A percentile compares a stretch with the other conserved stretches of the same genome.
These are phyloP conservation scores for Furcifer pardalis DNA, from an alignment of 2,797 vertebrate genomes.

Conservation along the genomic window DNA sequence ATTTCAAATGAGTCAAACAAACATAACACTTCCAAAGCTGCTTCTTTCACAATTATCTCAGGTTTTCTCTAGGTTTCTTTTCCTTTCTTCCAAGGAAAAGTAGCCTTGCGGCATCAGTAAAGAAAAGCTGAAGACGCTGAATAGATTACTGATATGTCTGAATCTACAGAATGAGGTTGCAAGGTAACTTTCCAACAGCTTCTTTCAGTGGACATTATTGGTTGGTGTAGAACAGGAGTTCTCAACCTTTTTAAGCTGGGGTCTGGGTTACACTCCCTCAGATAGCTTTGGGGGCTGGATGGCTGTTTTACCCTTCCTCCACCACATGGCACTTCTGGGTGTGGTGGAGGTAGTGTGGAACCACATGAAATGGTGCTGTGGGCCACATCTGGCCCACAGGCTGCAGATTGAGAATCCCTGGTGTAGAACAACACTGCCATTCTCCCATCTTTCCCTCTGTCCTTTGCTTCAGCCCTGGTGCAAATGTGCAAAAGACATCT, in stretches of 20 bases:
- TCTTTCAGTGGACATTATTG: slow-evolving; percentile 25
- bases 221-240: too few relatives aligned
- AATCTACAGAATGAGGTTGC: not conserved
- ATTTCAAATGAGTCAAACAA: not conserved
- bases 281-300: too few relatives aligned
- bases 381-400: too few relatives aligned
- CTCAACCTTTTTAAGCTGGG: too few relatives aligned
- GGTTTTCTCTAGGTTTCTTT: accelerated
- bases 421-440: not conserved
- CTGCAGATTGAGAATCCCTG: too few relatives aligned
- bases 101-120: not conserved
- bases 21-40: not conserved
- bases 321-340: too few relatives aligned
- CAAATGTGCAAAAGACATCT: slow-evolving; percentile 52
- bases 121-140: not conserved
- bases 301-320: too few relatives aligned
- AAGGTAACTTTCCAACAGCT: not conserved
- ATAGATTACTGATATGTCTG: not conserved
- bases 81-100: not conserved
- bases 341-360: too few relatives aligned
- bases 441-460: slow-evolving; percentile 1
- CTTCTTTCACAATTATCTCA: not conserved
- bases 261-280: too few relatives aligned
- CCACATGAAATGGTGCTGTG: too few relatives aligned
- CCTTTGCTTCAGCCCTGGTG: slow-evolving; percentile 23